Base-by-base conservation (phyloP, 2,888 invertebrate species). In the Tineola bisselliella region DNA sequence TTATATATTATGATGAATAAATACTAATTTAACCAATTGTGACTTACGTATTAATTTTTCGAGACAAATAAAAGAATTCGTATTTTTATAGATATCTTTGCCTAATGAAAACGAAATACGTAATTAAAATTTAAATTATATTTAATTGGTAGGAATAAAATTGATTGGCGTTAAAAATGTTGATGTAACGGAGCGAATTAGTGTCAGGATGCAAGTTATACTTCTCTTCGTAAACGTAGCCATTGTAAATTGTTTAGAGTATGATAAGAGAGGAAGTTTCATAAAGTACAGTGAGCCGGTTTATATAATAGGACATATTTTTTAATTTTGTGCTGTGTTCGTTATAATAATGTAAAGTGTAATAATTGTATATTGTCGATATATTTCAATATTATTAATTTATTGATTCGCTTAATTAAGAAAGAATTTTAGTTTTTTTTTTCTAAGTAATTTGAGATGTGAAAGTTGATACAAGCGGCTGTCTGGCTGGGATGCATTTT, bases 291-390 rank as follows among this genome's bases (percentile, higher is more conserved):
- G 73, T 79, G 81, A 81, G 77, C 78, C 74, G 76, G 79, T 79
- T 80, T 72, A 71, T 72, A 70, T 59, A 73, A 71, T 70, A 77
- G 71, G 75, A 15, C 31, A 58, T 52, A 71, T 69, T 73, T 71
- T 72, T 75, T 75, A 73, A 73, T 75, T 79, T 86, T 84, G 87
- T 84, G 87, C 87, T 86, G 87, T 86, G 87, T 86, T 86, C 80
- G 83, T 84, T 84, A 84, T 60, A 80, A 79, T 81, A 76, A 74
- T 86, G 83, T 86, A 86, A 84, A 84, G 81, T 84, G 81, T 84
- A 83, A 81, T 81, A 83, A 83, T 79, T 84, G 87, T 87, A 87
- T 77, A 84, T 81, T 86, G 80, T 84, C 81, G 75, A 80, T 82
- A 81, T 75, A 73, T 81, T 79, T 77, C 77, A 76, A 81, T 62